Conservation (phyloP, 1,140 invertebrate species). For the Antheraea pernyi region DNA sequence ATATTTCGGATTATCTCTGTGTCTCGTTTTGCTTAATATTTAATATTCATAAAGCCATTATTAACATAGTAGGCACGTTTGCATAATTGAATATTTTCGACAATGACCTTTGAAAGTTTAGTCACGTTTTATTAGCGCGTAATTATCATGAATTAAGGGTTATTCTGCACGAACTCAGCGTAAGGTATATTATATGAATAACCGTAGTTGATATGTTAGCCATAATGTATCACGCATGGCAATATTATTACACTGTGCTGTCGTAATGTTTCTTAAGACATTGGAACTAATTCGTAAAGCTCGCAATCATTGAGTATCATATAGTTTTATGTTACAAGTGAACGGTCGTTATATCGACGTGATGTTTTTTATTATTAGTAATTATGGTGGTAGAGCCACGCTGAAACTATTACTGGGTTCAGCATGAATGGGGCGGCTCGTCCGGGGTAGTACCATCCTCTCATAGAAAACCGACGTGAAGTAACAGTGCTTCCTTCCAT, state of each 20-base stretch:
- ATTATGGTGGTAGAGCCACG: too few species aligned
- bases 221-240: not conserved
- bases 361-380: not conserved
- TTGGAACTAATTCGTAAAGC: not conserved
- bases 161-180: slow-evolving; percentile 4
- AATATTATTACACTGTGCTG: not conserved
- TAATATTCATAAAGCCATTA: slow-evolving; percentile 39
- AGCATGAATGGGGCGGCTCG: too few species aligned
- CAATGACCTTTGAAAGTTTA: slow-evolving; percentile 33
- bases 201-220: not conserved
- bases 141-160: slow-evolving; percentile 32
- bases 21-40: slow-evolving; percentile 19
- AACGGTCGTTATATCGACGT: not conserved
- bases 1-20: slow-evolving; percentile 22
- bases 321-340: not conserved
- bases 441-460: too few species aligned
- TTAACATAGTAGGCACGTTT: slow-evolving; percentile 31
- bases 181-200: not conserved
- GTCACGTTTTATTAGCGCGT: slow-evolving; percentile 26
- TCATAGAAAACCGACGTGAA: too few species aligned
- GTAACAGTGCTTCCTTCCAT: too few species aligned
- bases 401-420: too few species aligned
- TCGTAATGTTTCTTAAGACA: slow-evolving; percentile 2
- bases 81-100: slow-evolving; percentile 37
- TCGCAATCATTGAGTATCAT: not conserved